Evolutionary conservation across 1,140 invertebrate species (phyloP).

Genomic region (Oreohelix idahoensis): DNA sequence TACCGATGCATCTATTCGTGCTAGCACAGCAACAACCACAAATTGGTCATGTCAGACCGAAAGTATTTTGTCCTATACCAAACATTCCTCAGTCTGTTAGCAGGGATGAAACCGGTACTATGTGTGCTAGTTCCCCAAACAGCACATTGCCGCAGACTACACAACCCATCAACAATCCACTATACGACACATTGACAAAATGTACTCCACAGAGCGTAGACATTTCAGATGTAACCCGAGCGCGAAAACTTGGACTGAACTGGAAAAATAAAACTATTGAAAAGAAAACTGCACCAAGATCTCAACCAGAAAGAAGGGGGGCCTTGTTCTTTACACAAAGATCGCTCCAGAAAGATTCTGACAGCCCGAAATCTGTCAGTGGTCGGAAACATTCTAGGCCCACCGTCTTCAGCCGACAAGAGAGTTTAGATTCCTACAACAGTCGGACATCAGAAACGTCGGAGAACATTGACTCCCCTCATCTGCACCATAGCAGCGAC

Average conservation of each 20-base stretch:
- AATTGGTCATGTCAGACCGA: not conserved
- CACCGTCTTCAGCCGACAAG: not conserved
- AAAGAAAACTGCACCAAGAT: not conserved
- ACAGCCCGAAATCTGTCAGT: not conserved
- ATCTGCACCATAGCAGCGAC: not conserved
- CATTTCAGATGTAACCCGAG: constrained; percentile 19
- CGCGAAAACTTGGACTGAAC: not conserved
- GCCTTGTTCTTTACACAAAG: constrained; percentile 36
- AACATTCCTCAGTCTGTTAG: not conserved
- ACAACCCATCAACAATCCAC: not conserved
- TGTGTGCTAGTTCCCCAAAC: not conserved
- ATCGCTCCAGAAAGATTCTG: constrained; percentile 13
- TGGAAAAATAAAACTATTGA: not conserved
- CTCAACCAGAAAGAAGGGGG: constrained; percentile 27
- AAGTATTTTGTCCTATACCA: not conserved
- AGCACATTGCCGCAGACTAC: not conserved
- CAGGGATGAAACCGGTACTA: not conserved
- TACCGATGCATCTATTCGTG: not conserved
- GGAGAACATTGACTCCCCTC: not conserved
- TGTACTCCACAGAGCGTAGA: constrained; percentile 7
- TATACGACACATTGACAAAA: constrained; percentile 6
- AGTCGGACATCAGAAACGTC: constrained; percentile 1
- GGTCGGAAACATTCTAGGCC: not conserved
- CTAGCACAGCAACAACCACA: not conserved
- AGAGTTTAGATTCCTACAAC: constrained; percentile 19